These are phyloP conservation scores for Sesamia inferens DNA, from an alignment of 2,888 invertebrate species.

Conservation along the genomic window DNA sequence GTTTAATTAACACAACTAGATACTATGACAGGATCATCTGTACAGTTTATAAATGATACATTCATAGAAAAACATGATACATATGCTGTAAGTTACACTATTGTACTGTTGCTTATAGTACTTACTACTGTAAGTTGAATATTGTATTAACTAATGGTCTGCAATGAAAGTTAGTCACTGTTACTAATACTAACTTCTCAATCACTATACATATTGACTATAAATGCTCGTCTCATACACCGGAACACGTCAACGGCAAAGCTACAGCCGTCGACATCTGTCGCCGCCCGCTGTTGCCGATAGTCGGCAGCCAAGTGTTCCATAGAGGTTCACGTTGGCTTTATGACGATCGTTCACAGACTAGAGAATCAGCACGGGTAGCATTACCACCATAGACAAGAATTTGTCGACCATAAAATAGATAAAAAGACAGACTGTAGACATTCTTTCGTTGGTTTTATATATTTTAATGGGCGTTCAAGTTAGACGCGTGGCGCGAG, in stretches of 20 bases:
- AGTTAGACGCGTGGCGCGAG: too few species aligned
- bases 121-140: constrained; percentile 1
- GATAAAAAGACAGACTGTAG: neutral
- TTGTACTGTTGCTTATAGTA: too few species aligned
- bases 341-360: neutral
- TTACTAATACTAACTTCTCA: neutral
- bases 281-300: neutral
- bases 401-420: neutral
- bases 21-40: neutral
- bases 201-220: too few species aligned
- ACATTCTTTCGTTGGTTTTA: neutral
- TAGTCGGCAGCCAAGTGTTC: neutral
- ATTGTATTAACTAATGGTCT: neutral
- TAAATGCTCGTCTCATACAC: neutral
- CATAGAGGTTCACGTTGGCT: neutral
- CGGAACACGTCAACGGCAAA: neutral
- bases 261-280: neutral
- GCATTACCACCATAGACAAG: neutral
- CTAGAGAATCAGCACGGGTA: neutral
- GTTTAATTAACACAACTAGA: neutral
- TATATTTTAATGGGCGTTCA: neutral
- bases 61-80: neutral
- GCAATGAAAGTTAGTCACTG: neutral
- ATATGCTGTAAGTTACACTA: too few species aligned
- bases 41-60: neutral